Evolutionary conservation across 1,140 invertebrate species (phyloP).

Genomic region (Diploscapter pachys): DNA sequence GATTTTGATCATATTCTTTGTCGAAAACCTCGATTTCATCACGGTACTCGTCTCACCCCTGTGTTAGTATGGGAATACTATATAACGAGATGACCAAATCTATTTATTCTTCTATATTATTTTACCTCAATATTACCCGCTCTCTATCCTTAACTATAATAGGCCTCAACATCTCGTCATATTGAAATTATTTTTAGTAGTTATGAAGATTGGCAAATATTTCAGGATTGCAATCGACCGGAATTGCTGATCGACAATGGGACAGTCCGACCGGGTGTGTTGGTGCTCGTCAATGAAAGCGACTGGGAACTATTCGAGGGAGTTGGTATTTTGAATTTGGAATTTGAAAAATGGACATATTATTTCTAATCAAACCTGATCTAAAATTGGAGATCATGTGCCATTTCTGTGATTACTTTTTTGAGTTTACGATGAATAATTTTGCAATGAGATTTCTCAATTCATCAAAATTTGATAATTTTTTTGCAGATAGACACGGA

Average conservation of each 20-base stretch:
- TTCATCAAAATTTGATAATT: too few species aligned
- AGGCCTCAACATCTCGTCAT: neutral
- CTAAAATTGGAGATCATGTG: too few species aligned
- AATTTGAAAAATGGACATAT: too few species aligned
- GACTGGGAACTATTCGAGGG: slow-evolving; percentile 24
- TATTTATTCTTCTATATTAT: neutral
- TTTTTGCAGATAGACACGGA: neutral
- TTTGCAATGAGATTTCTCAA: too few species aligned
- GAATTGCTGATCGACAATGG: slow-evolving; percentile 15
- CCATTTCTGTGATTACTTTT: too few species aligned
- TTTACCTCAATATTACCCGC: neutral
- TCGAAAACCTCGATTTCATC: too few species aligned
- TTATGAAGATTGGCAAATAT: slow-evolving; percentile 2
- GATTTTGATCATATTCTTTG: neutral
- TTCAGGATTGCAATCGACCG: slow-evolving; percentile 15
- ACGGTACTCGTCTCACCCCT: too few species aligned
- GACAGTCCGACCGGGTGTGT: slow-evolving; percentile 13
- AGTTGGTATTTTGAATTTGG: neutral
- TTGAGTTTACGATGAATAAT: too few species aligned
- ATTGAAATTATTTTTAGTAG: slow-evolving; percentile 1
- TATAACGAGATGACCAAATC: neutral
- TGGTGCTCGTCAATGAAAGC: slow-evolving; percentile 21
- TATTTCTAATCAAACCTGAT: too few species aligned
- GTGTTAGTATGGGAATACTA: neutral
- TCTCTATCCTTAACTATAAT: neutral